phyloP scores from a whole-genome alignment of 1,140 invertebrate species.

The Thaumetopoea pityocampa region DNA sequence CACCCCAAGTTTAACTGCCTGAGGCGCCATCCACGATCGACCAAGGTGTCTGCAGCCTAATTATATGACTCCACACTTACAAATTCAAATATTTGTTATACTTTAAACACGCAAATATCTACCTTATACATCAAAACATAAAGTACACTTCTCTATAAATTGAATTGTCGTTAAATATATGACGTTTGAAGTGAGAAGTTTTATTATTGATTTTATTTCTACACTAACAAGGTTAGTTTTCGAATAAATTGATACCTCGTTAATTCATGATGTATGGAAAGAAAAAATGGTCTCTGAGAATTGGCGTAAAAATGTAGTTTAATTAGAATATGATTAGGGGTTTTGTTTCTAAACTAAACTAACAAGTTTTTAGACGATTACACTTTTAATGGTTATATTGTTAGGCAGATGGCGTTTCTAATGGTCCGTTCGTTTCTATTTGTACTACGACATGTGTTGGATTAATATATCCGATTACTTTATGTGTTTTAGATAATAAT shows the following conservation, averaged over 20 bases:
- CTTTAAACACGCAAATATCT: conserved; percentile 11
- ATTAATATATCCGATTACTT: no score
- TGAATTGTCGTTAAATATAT: conserved; percentile 24
- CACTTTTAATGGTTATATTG: conserved; percentile 65
- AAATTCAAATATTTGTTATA: conserved; percentile 56
- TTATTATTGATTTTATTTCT: no score
- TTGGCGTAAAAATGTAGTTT: conserved; percentile 67
- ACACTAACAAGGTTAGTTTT: no score
- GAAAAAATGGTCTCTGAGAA: conserved; percentile 43
- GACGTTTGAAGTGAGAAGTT: no score
- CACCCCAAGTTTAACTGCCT: conserved; percentile 28
- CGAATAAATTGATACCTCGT: conserved; percentile 2
- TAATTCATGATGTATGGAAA: no score
- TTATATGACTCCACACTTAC: conserved; percentile 56
- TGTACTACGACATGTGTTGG: conserved; percentile 37
- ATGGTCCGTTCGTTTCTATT: conserved; percentile 57
- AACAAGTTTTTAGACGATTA: conserved; percentile 62
- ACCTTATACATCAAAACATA: conserved; percentile 20
- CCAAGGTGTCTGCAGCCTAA: conserved; percentile 64
- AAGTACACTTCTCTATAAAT: conserved; percentile 12
- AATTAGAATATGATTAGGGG: conserved; percentile 70
- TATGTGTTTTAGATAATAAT: no score
- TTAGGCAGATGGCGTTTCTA: conserved; percentile 56
- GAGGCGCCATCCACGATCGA: conserved; percentile 57
- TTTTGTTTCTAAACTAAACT: conserved; percentile 57